Conservation (phyloP, 2,888 invertebrate species). For the Seladonia tumulorum region DNA sequence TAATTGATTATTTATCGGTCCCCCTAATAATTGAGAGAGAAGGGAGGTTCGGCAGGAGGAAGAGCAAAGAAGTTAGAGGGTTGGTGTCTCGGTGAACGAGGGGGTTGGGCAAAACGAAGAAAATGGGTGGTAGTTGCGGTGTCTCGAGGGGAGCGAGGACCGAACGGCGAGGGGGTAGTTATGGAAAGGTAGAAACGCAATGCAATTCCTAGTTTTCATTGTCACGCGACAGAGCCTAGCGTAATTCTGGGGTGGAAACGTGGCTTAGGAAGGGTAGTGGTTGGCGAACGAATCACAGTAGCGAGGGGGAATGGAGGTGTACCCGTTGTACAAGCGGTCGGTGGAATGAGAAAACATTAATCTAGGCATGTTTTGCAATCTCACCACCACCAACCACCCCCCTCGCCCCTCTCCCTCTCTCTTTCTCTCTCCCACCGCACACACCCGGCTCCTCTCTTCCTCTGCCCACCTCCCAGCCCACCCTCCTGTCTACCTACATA, state of each 20-base stretch:
- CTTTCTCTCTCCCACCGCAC: not conserved
- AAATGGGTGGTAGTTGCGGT: constrained; percentile 8
- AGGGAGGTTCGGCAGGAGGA: not conserved
- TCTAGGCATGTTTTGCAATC: constrained; percentile 84
- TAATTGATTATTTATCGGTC: no score
- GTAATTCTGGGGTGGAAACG: constrained; percentile 67
- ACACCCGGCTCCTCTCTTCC: constrained; percentile 25
- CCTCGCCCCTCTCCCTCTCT: not conserved
- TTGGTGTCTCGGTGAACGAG: not conserved
- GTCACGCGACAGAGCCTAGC: constrained; percentile 72
- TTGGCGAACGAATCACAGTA: constrained; percentile 63
- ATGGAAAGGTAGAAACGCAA: constrained; percentile 70
- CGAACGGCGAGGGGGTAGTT: constrained; percentile 45
- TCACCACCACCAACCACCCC: constrained; percentile 68
- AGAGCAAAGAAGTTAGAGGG: not conserved
- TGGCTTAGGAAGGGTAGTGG: constrained; percentile 64
- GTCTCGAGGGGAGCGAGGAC: not conserved
- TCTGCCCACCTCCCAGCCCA: constrained; percentile 54
- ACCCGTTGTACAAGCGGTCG: constrained; percentile 67
- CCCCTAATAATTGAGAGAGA: not conserved
- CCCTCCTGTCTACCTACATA: constrained; percentile 75
- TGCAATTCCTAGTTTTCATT: constrained; percentile 78
- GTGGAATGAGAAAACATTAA: constrained; percentile 84
- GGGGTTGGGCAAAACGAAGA: not conserved
- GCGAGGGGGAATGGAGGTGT: constrained; percentile 60